Conservation (phyloP, 2,888 invertebrate genomes). For the Chymomyza amoena region DNA sequence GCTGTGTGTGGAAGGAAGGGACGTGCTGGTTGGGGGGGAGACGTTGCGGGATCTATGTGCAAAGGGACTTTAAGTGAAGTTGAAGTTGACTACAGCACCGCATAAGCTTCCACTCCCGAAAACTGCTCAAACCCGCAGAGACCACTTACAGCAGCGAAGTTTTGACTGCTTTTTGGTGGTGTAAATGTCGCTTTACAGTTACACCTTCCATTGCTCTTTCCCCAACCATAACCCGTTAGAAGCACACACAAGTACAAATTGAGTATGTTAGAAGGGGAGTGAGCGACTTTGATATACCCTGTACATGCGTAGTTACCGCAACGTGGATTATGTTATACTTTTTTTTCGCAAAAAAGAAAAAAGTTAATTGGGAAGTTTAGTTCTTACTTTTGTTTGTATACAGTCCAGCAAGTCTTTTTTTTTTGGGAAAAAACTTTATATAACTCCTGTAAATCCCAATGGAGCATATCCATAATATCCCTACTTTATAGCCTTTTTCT, state of each 20-base stretch:
- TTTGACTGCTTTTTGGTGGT: conserved; percentile 38
- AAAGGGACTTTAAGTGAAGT: conserved; percentile 73
- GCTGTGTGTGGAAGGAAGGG: not conserved
- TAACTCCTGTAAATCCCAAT: no score
- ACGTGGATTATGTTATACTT: no score
- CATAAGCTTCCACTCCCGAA: conserved; percentile 23
- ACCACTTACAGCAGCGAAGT: conserved; percentile 66
- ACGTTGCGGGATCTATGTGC: conserved; percentile 24
- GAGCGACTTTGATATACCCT: no score
- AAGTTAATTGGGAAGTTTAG: no score
- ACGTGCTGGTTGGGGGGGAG: no score
- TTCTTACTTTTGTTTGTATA: no score
- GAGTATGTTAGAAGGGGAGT: not conserved
- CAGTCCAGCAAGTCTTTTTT: no score
- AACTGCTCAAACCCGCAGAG: conserved; percentile 24
- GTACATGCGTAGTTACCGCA: no score
- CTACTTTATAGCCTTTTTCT: no score
- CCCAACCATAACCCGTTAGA: not conserved
- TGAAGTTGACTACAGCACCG: conserved; percentile 71
- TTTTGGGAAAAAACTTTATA: no score
- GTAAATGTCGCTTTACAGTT: conserved; percentile 13
- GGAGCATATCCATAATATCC: no score
- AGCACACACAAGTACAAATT: not conserved
- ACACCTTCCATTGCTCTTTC: not conserved
- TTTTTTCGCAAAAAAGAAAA: no score